These are phyloP conservation scores for Plecturocebus donacophilus DNA, from an alignment of 2,113 vertebrate species.

Conservation along the genomic window DNA sequence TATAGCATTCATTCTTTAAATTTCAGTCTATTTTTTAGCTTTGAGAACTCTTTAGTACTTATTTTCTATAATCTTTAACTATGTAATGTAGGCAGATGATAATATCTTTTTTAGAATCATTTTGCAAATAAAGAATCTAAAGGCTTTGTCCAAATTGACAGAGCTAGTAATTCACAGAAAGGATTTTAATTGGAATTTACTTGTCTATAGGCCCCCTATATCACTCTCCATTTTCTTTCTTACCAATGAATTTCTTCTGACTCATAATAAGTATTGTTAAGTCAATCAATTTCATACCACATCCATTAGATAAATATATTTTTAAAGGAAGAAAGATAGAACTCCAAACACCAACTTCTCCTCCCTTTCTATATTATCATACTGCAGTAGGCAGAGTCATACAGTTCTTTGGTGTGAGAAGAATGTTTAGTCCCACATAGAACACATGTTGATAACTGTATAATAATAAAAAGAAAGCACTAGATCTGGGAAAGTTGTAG, in stretches of 20 bases:
- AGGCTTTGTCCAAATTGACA: not conserved
- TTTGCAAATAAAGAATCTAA: not conserved
- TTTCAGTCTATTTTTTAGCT: not conserved
- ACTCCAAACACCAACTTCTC: not conserved
- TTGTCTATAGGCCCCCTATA: not conserved
- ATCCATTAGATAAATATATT: not conserved
- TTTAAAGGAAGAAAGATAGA: not conserved
- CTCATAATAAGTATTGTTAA: not conserved
- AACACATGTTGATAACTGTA: not conserved
- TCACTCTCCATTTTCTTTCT: not conserved
- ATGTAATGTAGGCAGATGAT: not conserved
- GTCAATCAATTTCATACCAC: not conserved
- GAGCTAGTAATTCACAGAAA: not conserved
- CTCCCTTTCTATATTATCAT: not conserved
- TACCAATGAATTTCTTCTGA: not conserved
- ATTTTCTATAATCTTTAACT: not conserved
- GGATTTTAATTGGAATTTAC: not conserved
- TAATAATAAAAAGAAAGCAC: no score
- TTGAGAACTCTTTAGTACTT: not conserved
- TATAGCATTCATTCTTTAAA: not conserved
- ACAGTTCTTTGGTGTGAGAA: not conserved
- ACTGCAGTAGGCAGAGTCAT: not conserved
- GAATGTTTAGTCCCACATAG: not conserved
- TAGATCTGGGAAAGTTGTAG: not conserved
- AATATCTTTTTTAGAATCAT: not conserved